These are phyloP conservation scores for Drosophila sulfurigaster DNA, from an alignment of 1,140 invertebrate species.

Conservation along the genomic window DNA sequence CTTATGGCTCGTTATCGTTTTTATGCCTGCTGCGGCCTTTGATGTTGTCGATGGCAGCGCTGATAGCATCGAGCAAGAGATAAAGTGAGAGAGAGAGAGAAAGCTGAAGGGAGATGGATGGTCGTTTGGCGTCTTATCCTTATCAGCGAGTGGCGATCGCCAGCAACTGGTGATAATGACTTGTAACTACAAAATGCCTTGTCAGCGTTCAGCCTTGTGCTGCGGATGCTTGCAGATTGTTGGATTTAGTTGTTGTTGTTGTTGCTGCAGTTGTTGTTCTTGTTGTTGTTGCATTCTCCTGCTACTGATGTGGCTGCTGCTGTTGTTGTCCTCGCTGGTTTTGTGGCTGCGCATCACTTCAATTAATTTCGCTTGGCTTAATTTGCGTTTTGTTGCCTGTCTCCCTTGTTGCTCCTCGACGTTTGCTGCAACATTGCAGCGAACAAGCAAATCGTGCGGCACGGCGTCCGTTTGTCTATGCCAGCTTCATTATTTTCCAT, in stretches of 20 bases:
- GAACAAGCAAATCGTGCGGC: slow-evolving; percentile 82
- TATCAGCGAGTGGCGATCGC: slow-evolving; percentile 67
- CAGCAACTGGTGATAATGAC: slow-evolving; percentile 79
- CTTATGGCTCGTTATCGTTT: slow-evolving; percentile 70
- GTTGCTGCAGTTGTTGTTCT: slow-evolving; percentile 26
- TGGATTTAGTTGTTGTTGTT: slow-evolving; percentile 48
- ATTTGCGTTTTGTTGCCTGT: slow-evolving; percentile 73
- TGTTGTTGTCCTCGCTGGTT: slow-evolving; percentile 44
- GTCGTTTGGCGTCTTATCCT: slow-evolving; percentile 47
- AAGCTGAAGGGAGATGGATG: slow-evolving; percentile 13
- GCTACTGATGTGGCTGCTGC: background rate
- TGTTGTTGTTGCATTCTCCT: slow-evolving; percentile 31
- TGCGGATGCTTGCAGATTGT: slow-evolving; percentile 35
- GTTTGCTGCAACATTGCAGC: background rate
- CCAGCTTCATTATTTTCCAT: slow-evolving; percentile 81
- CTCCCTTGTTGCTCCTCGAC: background rate
- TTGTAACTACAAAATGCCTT: slow-evolving; percentile 84
- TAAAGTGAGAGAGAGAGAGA: slow-evolving; percentile 18
- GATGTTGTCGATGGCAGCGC: slow-evolving; percentile 76
- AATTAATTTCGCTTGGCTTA: slow-evolving; percentile 80
- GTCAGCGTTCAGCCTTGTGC: slow-evolving; percentile 59
- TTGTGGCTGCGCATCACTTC: slow-evolving; percentile 77
- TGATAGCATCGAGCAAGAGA: slow-evolving; percentile 37
- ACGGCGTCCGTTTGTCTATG: slow-evolving; percentile 84
- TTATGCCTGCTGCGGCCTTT: slow-evolving; percentile 63